These are phyloP conservation scores for Aleiodes testaceus DNA, from an alignment of 2,888 invertebrate genomes.

Conservation along the genomic window DNA sequence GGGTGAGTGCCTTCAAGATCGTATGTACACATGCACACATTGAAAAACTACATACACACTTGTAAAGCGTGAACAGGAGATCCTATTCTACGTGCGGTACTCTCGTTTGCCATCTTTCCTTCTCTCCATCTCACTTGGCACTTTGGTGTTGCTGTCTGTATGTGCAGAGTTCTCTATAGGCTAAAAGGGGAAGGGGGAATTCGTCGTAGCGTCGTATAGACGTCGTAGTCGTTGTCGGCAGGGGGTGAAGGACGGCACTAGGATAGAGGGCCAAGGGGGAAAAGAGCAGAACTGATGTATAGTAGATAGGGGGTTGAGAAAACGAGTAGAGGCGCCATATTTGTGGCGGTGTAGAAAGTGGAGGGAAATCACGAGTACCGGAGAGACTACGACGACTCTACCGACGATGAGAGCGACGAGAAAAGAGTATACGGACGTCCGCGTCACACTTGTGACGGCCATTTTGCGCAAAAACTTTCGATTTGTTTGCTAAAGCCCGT, in stretches of 20 bases:
- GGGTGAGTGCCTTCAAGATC: slow-evolving; percentile 38
- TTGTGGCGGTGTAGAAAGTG: slow-evolving; percentile 71
- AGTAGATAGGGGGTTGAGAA: slow-evolving; percentile 62
- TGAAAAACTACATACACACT: slow-evolving; percentile 39
- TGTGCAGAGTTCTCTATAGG: slow-evolving; percentile 31
- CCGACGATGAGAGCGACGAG: slow-evolving; percentile 40
- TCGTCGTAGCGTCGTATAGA: slow-evolving; percentile 29
- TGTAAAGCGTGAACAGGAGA: slow-evolving; percentile 50
- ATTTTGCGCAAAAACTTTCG: slow-evolving; percentile 73
- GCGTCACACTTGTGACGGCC: slow-evolving; percentile 71
- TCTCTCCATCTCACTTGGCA: slow-evolving; percentile 39
- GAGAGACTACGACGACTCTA: slow-evolving; percentile 51
- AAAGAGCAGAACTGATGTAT: slow-evolving; percentile 38
- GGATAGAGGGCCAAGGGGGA: neutral
- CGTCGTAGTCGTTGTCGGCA: slow-evolving; percentile 26
- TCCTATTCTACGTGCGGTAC: slow-evolving; percentile 46
- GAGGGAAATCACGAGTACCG: slow-evolving; percentile 71
- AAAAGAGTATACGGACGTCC: slow-evolving; percentile 63
- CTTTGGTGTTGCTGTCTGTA: slow-evolving; percentile 28
- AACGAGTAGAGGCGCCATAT: slow-evolving; percentile 72
- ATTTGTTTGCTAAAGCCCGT: slow-evolving; percentile 59
- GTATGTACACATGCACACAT: slow-evolving; percentile 46
- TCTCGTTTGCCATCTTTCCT: slow-evolving; percentile 46
- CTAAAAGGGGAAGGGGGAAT: slow-evolving; percentile 32
- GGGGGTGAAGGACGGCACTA: slow-evolving; percentile 37